Conservation (phyloP, 2,888 invertebrate genomes). For the Allophyes oxyacanthae region DNA sequence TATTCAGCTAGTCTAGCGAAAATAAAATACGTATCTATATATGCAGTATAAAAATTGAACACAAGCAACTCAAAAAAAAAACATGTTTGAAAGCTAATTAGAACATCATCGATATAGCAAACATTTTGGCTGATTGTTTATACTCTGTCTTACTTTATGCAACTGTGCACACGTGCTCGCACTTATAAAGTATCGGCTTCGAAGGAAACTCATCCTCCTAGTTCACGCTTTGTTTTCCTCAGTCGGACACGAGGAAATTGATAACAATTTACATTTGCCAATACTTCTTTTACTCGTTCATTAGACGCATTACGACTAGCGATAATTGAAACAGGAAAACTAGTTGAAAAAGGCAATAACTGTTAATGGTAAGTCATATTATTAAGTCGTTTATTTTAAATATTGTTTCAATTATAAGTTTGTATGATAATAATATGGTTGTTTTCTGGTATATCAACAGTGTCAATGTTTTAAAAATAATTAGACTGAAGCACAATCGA, state of each 20-base stretch:
- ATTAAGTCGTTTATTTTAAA: neutral
- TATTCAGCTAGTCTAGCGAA: too few species aligned
- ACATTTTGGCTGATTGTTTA: too few species aligned
- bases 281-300: neutral
- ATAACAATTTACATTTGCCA: neutral
- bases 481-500: neutral
- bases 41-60: too few species aligned
- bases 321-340: neutral
- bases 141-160: too few species aligned
- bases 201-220: too few species aligned
- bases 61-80: too few species aligned
- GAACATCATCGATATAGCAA: too few species aligned
- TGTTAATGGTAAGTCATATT: neutral
- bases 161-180: too few species aligned
- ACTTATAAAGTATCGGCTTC: too few species aligned
- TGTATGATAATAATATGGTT: neutral
- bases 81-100: too few species aligned
- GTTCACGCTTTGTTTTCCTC: neutral
- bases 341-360: neutral
- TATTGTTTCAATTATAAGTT: neutral
- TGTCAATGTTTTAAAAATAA: slow-evolving; percentile 2
- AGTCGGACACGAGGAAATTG: neutral
- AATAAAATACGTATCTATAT: too few species aligned
- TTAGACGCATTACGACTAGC: neutral
- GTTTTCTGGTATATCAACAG: neutral